Conservation (phyloP, 2,888 invertebrate genomes). For the Saturnia japonica region DNA sequence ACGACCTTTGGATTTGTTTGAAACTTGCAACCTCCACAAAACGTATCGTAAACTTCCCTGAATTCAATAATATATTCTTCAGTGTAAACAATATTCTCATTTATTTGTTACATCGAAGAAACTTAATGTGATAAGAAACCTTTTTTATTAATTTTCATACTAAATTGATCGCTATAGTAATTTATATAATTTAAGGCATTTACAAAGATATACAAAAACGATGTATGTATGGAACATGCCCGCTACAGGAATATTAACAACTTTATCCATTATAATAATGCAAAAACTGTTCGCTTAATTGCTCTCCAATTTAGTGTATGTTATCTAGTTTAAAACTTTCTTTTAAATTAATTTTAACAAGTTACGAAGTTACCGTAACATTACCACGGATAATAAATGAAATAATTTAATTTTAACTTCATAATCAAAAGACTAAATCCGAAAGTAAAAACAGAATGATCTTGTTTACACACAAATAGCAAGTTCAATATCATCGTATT, state of each 20-base stretch:
- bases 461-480: too few relatives aligned
- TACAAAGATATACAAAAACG: neutral
- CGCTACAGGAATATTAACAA: neutral
- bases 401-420: too few relatives aligned
- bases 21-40: conserved; percentile 1
- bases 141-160: too few relatives aligned
- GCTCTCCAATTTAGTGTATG: neutral
- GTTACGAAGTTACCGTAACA: too few relatives aligned
- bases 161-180: too few relatives aligned
- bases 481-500: neutral
- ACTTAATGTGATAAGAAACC: neutral
- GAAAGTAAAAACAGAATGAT: too few relatives aligned
- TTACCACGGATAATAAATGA: too few relatives aligned
- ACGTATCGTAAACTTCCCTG: conserved; percentile 8
- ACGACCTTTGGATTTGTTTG: conserved; percentile 5
- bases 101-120: neutral
- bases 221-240: neutral
- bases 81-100: neutral
- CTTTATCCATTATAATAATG: neutral
- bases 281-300: neutral
- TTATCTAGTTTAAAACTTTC: neutral
- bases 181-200: neutral
- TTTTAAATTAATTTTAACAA: too few relatives aligned
- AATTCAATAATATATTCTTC: neutral
- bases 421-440: too few relatives aligned